Evolutionary conservation across 2,113 vertebrate genomes (phyloP), one percentile per base, ranked within the genome.

Genomic region (Zosterops hypoxanthus): DNA sequence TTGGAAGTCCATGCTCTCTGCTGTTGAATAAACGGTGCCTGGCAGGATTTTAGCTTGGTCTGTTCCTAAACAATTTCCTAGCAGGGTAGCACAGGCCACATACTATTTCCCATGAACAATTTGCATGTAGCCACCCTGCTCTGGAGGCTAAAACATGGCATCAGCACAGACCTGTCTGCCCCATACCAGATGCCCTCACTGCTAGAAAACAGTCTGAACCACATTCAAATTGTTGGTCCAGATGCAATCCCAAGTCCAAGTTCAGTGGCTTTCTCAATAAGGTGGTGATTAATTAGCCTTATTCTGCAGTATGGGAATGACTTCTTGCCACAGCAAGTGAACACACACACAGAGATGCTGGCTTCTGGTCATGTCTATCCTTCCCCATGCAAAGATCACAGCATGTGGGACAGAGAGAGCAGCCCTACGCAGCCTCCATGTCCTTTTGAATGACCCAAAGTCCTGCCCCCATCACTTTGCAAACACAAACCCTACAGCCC

Each of bases 391-490:
- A 57, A 39, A 66, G 33, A 75, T 71, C 61, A 78, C 15, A 9
- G 12, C 17, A 8, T 8, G 33, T 5, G 33, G 15, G 47, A 70
- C 23, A 8, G 24, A 83, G 60, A 91, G 19, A 31, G 49, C 14
- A 66, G 33, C 29, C 23, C 46, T 44, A n/a, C 17, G 69, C 29
- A 60, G 34, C 13, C 19, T 47, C 17, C 0, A 0, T 5, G 14
- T 31, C 28, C 39, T 47, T 46, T 59, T 59, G 33, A 23, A 34
- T 13, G 64, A 94, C 29, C 16, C 34, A 21, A 69, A 87, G 33
- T 55, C 39, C 41, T 83, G 8, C 3, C 11, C 15, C 16, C 29
- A 20, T 6, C 33, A 18, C 34, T 57, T 68, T 26, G 56, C 12
- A 89, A 66, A 75, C 29, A 81, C 44, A 70, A 82, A n/a, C 4